phyloP scores from a whole-genome alignment of 1,140 invertebrate genomes.

The Proctacanthus coquilletti region DNA sequence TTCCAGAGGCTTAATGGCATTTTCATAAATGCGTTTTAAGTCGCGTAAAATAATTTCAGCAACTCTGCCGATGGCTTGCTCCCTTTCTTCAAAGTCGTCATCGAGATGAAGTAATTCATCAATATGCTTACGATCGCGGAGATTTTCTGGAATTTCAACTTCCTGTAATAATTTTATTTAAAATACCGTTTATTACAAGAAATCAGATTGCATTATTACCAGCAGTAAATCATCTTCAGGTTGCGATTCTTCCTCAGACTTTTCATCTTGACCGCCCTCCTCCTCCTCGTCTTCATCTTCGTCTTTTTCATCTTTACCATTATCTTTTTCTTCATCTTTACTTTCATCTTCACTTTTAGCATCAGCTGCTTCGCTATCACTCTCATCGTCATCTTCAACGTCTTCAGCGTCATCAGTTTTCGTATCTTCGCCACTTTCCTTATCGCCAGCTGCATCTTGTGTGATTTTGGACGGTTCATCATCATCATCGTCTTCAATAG shows the following conservation, averaged over 20 bases:
- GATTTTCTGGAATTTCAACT: constrained; percentile 55
- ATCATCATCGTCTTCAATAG: not conserved
- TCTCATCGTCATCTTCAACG: constrained; percentile 11
- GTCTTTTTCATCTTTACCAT: constrained; percentile 12
- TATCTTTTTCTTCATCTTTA: constrained; percentile 21
- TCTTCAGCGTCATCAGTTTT: constrained; percentile 7
- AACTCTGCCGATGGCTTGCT: constrained; percentile 53
- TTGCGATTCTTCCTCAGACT: constrained; percentile 27
- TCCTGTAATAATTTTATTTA: constrained; percentile 31
- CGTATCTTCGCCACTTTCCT: constrained; percentile 11
- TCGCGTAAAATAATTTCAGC: constrained; percentile 67
- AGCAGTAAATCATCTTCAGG: constrained; percentile 43
- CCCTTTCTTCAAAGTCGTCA: constrained; percentile 52
- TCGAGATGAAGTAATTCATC: constrained; percentile 64
- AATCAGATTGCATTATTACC: constrained; percentile 28
- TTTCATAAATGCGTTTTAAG: constrained; percentile 74
- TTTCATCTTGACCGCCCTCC: constrained; percentile 14
- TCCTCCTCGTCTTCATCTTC: constrained; percentile 7
- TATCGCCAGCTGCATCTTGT: constrained; percentile 8
- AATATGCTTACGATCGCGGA: constrained; percentile 64
- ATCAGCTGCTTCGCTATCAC: constrained; percentile 13
- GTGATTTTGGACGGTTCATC: too few relatives aligned
- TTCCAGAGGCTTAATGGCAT: constrained; percentile 79
- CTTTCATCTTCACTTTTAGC: constrained; percentile 17
- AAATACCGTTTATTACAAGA: constrained; percentile 5